Evolutionary conservation across 2,113 vertebrate species (phyloP).

Genomic region (Psilopsiagon aymara): DNA sequence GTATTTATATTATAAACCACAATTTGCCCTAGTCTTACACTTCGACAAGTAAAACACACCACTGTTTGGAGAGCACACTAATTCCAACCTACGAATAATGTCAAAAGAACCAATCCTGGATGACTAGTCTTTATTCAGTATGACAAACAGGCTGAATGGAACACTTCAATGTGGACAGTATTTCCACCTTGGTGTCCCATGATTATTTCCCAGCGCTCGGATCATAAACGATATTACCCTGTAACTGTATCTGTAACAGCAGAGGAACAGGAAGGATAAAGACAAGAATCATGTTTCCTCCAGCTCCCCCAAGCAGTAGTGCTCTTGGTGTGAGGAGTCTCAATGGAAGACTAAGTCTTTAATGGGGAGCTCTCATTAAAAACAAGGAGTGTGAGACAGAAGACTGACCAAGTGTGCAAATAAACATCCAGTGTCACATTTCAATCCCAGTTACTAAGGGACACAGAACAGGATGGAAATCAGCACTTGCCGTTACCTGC

Average conservation of each 20-base stretch:
- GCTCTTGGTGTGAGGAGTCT: background rate
- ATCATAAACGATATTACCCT: background rate
- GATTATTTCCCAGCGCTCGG: background rate
- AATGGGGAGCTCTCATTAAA: background rate
- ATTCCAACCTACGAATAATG: background rate
- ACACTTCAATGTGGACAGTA: background rate
- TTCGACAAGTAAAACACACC: background rate
- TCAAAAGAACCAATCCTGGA: background rate
- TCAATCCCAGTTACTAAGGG: background rate
- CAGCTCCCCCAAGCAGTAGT: background rate
- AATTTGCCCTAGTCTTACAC: background rate
- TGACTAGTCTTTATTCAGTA: background rate
- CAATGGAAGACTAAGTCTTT: background rate
- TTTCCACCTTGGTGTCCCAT: background rate
- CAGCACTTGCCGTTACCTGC: background rate
- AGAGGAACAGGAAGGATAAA: background rate
- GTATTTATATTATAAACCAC: background rate
- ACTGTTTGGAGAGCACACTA: background rate
- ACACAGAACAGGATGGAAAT: constrained; percentile 16
- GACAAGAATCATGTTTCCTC: background rate
- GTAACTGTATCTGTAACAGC: background rate
- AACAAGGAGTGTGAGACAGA: background rate
- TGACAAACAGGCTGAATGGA: background rate
- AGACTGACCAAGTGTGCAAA: background rate
- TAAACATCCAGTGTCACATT: constrained; percentile 6